Base-by-base conservation (phyloP, 1,140 invertebrate species). In the Ceratitis capitata region DNA sequence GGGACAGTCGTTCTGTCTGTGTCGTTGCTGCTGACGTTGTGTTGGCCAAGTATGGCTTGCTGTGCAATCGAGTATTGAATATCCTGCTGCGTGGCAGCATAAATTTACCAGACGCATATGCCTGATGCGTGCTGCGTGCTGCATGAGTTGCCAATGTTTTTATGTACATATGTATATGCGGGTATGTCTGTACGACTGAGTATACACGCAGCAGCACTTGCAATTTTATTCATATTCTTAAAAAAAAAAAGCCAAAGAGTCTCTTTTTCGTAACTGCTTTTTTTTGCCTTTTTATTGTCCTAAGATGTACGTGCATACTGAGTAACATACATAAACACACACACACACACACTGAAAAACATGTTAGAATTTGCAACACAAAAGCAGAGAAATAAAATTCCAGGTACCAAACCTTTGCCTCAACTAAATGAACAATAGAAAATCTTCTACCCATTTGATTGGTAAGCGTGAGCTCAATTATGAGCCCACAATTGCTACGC, bases 401-500 rank as follows among this genome's bases (percentile, higher is more conserved):
- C 14, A n/a, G n/a, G n/a, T n/a, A n/a, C n/a, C n/a, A n/a, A n/a
- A n/a, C n/a, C n/a, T n/a, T n/a, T n/a, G n/a, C n/a, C n/a, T n/a
- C n/a, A n/a, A n/a, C n/a, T 39, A 78, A 45, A 45, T 45, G n/a
- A 16, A 45, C 69, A 78, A 78, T 42, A 45, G 39, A 78, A 78
- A 78, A 39, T 6, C 9, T 9, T 78, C 69, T 78, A 78, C 69
- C 69, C 69, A 78, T 78, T 78, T 78, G 69, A 78, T 78, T 78
- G 42, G 69, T 19, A 78, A 78, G 69, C 69, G 69, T 78, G 69
- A 78, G 69, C 39, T 1, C 69, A 78, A 78, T 78, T 78, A 78
- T 45, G 69, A 78, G 39, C 69, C 69, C 69, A 78, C 35, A 78
- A 78, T 78, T 78, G 69, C 69, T 78, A 78, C 69, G 69, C 69